Base-by-base conservation (phyloP, 2,113 vertebrate species). In the Lucifuga dentata region DNA sequence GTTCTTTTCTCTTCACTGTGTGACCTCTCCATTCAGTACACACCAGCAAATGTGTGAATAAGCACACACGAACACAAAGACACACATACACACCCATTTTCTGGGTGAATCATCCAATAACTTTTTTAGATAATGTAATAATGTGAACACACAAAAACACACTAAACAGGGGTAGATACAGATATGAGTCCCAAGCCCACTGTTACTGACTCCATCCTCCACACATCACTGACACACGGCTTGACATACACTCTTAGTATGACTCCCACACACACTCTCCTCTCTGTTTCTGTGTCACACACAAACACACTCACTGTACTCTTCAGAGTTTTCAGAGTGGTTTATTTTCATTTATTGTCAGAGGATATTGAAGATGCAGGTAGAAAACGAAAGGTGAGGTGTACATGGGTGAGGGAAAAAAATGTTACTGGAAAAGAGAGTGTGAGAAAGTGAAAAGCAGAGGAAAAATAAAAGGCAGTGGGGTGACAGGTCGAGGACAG, bases 191-290 rank as follows among this genome's bases (percentile, higher is more conserved):
- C 73, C 68, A 43, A 66, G 46, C 76, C 78, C 69, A 49, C 61
- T 51, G 62, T 55, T 75, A 71, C 83, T 70, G 82, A 71, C 82
- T 83, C 65, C 83, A 78, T 81, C 85, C 88, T 83, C 81, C 83
- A 86, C 85, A 88, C 72, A 78, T 50, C 66, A 51, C 73, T 68
- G 71, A 81, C 67, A 83, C 73, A 77, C 36, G 77, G 65, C 73
- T 86, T 83, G 63, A 89, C 86, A 87, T 63, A 76, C 66, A 77
- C 84, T 78, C 73, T 88, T 38, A 63, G 46, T 38, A 36, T 58
- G 60, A 80, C 84, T 86, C 85, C 81, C 77, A 78, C 86, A 78
- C 52, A 70, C 78, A 73, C 81, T 53, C 69, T 58, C 55, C 49
- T 33, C 66, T 43, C 53, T 40, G 33, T 59, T 61, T 33, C 53